Percentiles rank a stretch among this genome's conserved stretches.
These are phyloP conservation scores for Macroteleia sp. DNA, from an alignment of 2,888 invertebrate species.

Conservation along the genomic window DNA sequence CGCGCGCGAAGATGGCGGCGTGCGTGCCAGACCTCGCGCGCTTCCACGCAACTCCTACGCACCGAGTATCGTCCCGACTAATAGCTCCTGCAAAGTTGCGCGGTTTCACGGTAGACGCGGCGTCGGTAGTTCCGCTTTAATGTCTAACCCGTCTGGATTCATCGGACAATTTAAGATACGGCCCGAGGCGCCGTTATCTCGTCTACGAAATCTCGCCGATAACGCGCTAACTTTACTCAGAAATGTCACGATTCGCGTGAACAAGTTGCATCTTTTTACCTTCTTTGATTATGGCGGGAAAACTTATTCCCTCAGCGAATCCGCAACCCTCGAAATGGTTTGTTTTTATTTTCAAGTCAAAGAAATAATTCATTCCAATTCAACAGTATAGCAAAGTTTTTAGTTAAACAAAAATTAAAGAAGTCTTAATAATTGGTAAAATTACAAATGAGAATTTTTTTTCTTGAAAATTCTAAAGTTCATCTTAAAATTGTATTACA, in stretches of 20 bases:
- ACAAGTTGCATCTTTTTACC: slow-evolving; percentile 12
- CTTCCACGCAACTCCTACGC: slow-evolving; percentile 43
- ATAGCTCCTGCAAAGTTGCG: slow-evolving; percentile 42
- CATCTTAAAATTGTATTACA: too few species aligned
- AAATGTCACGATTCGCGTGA: slow-evolving; percentile 18
- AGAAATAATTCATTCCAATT: too few species aligned
- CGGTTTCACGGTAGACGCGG: slow-evolving; percentile 38
- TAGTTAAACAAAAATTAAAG: too few species aligned
- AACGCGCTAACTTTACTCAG: slow-evolving; percentile 15
- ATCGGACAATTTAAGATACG: slow-evolving; percentile 48
- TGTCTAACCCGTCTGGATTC: slow-evolving; percentile 56
- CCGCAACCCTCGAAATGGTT: not conserved
- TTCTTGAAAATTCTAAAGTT: too few species aligned
- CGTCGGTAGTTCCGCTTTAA: slow-evolving; percentile 64
- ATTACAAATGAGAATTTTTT: too few species aligned
- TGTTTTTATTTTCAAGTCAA: too few species aligned
- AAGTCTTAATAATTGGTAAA: too few species aligned
- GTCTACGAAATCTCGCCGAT: slow-evolving; percentile 34
- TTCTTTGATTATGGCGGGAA: not conserved
- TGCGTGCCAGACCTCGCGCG: not conserved
- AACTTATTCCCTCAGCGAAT: not conserved
- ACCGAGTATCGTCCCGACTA: slow-evolving; percentile 27
- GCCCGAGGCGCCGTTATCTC: slow-evolving; percentile 40
- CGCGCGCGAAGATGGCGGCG: slow-evolving; percentile 23
- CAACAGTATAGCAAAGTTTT: too few species aligned